Evolutionary conservation across 2,797 vertebrate species (phyloP).

Genomic region (Pangasius krempfi): DNA sequence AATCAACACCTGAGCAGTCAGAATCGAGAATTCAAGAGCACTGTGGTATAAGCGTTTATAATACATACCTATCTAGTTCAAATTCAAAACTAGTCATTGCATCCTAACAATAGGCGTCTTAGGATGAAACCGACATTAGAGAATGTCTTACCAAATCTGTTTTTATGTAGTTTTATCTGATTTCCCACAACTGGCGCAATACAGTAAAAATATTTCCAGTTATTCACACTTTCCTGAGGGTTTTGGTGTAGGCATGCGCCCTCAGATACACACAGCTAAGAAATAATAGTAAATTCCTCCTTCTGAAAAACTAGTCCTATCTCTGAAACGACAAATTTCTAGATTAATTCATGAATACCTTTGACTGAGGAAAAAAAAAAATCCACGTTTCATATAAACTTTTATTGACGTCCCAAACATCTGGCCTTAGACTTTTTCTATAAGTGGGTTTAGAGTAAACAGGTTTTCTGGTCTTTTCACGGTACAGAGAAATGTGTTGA

Average conservation of each 20-base stretch:
- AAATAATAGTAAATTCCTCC: not conserved
- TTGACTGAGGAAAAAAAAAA: not conserved
- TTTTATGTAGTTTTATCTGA: not conserved
- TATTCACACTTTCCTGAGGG: not conserved
- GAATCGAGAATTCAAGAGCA: not conserved
- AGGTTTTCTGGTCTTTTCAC: not conserved
- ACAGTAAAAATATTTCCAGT: not conserved
- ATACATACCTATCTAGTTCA: not conserved
- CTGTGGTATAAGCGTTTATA: not conserved
- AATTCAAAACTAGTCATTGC: not conserved
- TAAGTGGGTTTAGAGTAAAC: not conserved
- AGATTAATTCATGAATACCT: not conserved
- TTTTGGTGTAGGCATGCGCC: not conserved
- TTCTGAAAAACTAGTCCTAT: not conserved
- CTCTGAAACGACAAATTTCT: not conserved
- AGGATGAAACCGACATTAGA: not conserved
- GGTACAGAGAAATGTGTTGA: not conserved
- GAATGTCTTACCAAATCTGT: not conserved
- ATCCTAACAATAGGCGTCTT: not conserved
- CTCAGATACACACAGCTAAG: not conserved
- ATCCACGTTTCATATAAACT: not conserved
- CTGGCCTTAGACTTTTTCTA: not conserved
- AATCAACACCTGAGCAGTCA: not conserved
- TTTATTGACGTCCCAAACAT: not conserved
- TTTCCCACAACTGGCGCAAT: not conserved